Evolutionary conservation across 2,797 vertebrate species (phyloP).

Genomic region (Pyrrhura leucotis): DNA sequence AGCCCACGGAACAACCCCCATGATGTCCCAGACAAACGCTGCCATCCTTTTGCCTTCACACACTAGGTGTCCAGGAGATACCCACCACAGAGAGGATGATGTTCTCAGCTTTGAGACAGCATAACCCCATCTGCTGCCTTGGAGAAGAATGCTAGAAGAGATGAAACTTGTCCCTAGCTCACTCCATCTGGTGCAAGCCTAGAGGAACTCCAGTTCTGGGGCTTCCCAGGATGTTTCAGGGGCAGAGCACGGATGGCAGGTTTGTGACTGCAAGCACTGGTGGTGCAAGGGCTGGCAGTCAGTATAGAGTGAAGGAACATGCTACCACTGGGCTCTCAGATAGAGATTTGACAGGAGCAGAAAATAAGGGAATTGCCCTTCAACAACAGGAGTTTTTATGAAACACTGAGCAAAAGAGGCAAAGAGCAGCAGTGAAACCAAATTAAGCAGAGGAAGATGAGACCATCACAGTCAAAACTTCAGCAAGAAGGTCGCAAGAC

Average conservation of each 20-base stretch:
- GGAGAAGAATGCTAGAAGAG: fast-evolving
- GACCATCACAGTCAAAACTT: neutral
- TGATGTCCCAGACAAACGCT: fast-evolving
- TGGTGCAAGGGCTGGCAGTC: neutral
- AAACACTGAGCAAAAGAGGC: neutral
- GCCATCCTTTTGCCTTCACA: neutral
- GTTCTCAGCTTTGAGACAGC: neutral
- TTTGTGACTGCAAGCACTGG: neutral
- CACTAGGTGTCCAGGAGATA: fast-evolving
- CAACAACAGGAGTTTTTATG: neutral
- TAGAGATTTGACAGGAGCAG: neutral
- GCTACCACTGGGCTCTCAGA: neutral
- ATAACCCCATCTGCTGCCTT: neutral
- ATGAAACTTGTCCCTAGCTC: fast-evolving
- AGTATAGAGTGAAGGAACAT: neutral
- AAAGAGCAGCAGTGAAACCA: neutral
- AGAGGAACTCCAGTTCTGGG: neutral
- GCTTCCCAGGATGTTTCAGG: neutral
- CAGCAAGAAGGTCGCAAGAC: neutral
- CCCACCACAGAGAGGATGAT: fast-evolving
- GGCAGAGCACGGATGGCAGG: neutral
- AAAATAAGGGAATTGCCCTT: neutral
- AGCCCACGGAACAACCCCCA: fast-evolving
- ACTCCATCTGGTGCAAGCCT: neutral
- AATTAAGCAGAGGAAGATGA: neutral